Evolutionary conservation across 2,888 invertebrate genomes (phyloP).

Genomic region (Ceramica pisi): DNA sequence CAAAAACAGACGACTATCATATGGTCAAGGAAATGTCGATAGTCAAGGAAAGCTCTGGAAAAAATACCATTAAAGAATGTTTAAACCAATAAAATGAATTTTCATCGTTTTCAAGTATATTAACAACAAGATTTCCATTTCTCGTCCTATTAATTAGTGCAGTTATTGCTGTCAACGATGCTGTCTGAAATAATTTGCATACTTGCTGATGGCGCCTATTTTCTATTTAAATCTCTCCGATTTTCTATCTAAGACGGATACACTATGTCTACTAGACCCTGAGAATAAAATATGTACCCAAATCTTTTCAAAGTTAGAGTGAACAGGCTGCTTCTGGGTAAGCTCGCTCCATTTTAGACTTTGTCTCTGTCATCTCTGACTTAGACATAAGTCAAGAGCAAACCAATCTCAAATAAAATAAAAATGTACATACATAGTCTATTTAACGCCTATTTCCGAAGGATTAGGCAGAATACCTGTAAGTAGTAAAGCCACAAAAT

Average conservation of each 20-base stretch:
- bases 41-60: fast-evolving
- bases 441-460: background rate
- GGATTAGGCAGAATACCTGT: no score
- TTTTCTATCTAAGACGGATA: constrained; percentile 7
- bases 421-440: no score
- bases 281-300: background rate
- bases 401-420: no score
- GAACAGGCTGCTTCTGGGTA: no score
- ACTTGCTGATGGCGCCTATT: constrained; percentile 26
- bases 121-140: constrained; percentile 3
- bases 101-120: background rate
- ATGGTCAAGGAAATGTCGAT: no score
- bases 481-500: background rate
- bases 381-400: no score
- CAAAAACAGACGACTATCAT: no score
- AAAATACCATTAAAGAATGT: background rate
- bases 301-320: no score
- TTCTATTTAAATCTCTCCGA: constrained; percentile 8
- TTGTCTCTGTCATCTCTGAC: no score
- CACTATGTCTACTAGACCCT: background rate
- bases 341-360: no score
- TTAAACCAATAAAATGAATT: background rate
- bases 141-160: constrained; percentile 12
- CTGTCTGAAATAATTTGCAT: constrained; percentile 28
- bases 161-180: constrained; percentile 9